These are phyloP conservation scores for Crotalus viridis DNA, from an alignment of 2,113 vertebrate species.

Conservation along the genomic window DNA sequence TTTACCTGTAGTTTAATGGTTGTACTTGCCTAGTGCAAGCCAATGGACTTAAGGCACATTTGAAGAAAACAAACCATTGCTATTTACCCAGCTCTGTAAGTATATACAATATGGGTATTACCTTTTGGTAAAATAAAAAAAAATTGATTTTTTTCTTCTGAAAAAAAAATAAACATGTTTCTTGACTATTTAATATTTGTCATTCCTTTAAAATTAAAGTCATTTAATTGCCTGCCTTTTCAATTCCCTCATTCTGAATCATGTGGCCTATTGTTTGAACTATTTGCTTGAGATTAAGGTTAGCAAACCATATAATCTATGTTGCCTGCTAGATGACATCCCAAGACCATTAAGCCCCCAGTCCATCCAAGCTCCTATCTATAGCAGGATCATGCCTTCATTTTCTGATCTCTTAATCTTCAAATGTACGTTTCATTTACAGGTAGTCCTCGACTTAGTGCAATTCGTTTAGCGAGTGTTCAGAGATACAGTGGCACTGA, in stretches of 20 bases:
- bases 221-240: background rate
- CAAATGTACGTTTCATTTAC: background rate
- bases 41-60: background rate
- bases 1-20: background rate
- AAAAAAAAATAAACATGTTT: background rate
- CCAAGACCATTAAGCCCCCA: background rate
- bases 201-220: background rate
- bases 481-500: background rate
- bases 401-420: slow-evolving; percentile 1
- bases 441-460: background rate
- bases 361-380: background rate
- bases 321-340: background rate
- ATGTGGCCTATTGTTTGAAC: background rate
- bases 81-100: background rate
- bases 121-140: background rate
- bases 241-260: background rate
- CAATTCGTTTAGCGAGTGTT: background rate
- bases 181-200: background rate
- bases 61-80: background rate
- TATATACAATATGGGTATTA: background rate
- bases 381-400: background rate
- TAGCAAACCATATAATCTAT: background rate
- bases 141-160: background rate
- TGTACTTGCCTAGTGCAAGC: background rate
- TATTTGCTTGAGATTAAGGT: background rate